Base-by-base conservation (phyloP, 1,140 invertebrate species). In the Drosophila simulans region DNA sequence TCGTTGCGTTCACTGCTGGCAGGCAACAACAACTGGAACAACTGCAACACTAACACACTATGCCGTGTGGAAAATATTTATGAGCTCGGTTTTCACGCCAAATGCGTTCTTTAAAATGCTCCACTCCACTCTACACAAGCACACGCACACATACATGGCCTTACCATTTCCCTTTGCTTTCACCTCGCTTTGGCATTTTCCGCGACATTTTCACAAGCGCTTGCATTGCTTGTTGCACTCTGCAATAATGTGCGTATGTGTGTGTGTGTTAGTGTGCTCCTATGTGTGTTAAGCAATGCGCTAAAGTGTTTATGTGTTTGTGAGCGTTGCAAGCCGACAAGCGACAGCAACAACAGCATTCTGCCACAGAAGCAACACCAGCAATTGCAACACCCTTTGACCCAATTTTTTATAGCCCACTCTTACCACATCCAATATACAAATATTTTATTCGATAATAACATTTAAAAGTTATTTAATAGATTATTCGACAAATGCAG, bases 11-110 rank as follows among this genome's bases (percentile, higher is more conserved):
- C 82, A 77, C 72, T 60, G 55, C 72, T 65, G 54, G 68, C 79
- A 56, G 66, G 59, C 59, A 60, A 52, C 64, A 48, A 27, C 45
- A 75, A 48, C 45, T 22, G 54, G 37, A 45, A 58, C 58, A 71
- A 75, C 57, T 57, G 62, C 58, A 72, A 53, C 55, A 68, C 37
- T 54, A 59, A 64, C 56, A 48, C 73, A 76, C 77, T 81, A 60
- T 45, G 58, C 75, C 79, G 84, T 79, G 83, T 88, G 84, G 70
- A 88, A 86, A 86, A 86, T 86, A 86, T 86, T 86, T 86, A 86
- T 89, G 83, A 79, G 66, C 83, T 73, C 62, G 75, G 84, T 78
- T 88, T 83, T 83, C 65, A 86, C 83, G 75, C 75, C 79, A 86
- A 86, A 88, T 86, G 83, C 84, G 68, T 83, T 83, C 66, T 77